A percentile compares a stretch with the other conserved stretches of the same genome.
Evolutionary conservation across 2,797 vertebrate species (phyloP).

Genomic region (Serranus cabrilla): DNA sequence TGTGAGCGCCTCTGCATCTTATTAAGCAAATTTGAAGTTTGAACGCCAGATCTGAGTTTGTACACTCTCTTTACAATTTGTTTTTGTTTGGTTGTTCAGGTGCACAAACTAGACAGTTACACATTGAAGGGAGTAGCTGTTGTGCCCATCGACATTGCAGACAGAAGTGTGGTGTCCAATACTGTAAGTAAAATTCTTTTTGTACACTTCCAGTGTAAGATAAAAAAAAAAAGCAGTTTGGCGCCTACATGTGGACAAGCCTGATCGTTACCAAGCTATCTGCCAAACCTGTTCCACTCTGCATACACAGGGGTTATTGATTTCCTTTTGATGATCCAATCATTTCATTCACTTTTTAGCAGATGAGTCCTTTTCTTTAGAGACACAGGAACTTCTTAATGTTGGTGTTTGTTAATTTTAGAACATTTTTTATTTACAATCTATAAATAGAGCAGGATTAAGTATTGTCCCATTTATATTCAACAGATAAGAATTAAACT

Average conservation of each 20-base stretch:
- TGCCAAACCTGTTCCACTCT: background rate
- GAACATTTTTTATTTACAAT: background rate
- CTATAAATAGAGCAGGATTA: background rate
- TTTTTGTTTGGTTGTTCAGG: constrained; percentile 79
- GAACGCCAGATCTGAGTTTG: background rate
- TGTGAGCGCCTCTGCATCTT: constrained; percentile 80
- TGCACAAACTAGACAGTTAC: constrained; percentile 90
- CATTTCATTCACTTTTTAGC: background rate
- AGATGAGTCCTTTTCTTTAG: background rate
- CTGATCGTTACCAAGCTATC: constrained; percentile 28
- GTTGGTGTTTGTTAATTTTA: background rate
- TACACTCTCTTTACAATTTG: background rate
- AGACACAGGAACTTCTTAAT: background rate
- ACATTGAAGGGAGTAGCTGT: constrained; percentile 90
- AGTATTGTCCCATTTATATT: background rate
- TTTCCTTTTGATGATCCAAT: background rate
- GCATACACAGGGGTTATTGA: background rate
- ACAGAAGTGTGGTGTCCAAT: constrained; percentile 89
- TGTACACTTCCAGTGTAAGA: background rate
- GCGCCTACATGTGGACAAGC: constrained; percentile 66
- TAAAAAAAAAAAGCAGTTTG: constrained; percentile 16
- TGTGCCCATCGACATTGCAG: constrained; percentile 94
- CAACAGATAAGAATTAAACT: background rate
- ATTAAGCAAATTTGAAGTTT: background rate
- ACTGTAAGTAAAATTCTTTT: constrained; percentile 87